Percentiles rank a stretch among this genome's conserved stretches.
Evolutionary conservation across 2,888 invertebrate species (phyloP).

Genomic region (Nemotelus pantherinus): DNA sequence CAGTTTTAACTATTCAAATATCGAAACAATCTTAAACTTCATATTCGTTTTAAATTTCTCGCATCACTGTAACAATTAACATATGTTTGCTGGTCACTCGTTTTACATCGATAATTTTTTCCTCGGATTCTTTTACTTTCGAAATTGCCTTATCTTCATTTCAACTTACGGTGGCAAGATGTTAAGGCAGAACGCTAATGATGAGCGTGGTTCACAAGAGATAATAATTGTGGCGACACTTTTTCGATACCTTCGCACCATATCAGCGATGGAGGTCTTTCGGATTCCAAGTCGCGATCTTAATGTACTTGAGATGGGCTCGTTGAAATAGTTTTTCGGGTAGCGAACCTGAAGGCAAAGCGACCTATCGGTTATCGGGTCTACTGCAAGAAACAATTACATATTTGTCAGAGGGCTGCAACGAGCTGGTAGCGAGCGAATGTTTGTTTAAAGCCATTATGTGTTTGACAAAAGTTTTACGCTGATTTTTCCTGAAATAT

Average conservation of each 20-base stretch:
- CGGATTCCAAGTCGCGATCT: conserved; percentile 15
- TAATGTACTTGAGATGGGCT: conserved; percentile 36
- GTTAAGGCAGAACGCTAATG: conserved; percentile 39
- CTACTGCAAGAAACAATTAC: conserved; percentile 15
- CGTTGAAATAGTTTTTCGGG: conserved; percentile 22
- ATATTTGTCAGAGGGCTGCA: conserved; percentile 1
- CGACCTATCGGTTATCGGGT: conserved; percentile 20
- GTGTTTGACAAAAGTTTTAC: too few relatives aligned
- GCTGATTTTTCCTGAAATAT: too few relatives aligned
- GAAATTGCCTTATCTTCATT: conserved; percentile 23
- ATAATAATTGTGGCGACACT: conserved; percentile 44
- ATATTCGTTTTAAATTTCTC: neutral
- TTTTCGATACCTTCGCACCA: conserved; percentile 40
- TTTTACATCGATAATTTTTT: conserved; percentile 32
- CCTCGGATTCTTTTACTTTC: conserved; percentile 37
- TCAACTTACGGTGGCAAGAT: conserved; percentile 39
- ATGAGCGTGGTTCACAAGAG: conserved; percentile 41
- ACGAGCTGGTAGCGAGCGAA: neutral
- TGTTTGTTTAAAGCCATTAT: too few relatives aligned
- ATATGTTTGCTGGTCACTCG: conserved; percentile 36
- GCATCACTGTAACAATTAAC: conserved; percentile 27
- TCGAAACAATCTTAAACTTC: too few relatives aligned
- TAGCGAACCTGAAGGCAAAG: conserved; percentile 21
- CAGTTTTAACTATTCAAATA: too few relatives aligned
- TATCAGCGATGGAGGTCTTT: conserved; percentile 43